These are phyloP conservation scores for Lobophora halterata DNA, from an alignment of 2,888 invertebrate genomes.

Conservation along the genomic window DNA sequence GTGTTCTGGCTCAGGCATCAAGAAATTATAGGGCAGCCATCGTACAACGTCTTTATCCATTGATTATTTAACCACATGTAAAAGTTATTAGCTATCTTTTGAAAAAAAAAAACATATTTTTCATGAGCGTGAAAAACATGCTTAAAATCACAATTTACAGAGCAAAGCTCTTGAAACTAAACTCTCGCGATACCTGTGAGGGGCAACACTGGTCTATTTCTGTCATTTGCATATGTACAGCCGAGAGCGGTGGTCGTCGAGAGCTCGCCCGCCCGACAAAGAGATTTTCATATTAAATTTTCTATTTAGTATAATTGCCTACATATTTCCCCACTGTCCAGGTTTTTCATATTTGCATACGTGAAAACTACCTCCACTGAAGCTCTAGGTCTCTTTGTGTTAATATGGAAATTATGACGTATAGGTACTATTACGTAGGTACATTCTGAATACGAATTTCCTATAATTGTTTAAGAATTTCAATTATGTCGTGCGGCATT, in stretches of 20 bases:
- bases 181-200: conserved; percentile 24
- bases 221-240: conserved; percentile 60
- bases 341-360: conserved; percentile 53
- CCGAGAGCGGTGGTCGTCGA: conserved; percentile 33
- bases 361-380: conserved; percentile 25
- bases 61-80: too few species aligned
- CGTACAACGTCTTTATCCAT: too few species aligned
- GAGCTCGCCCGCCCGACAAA: conserved; percentile 48
- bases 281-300: conserved; percentile 73
- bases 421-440: not conserved
- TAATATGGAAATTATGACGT: not conserved
- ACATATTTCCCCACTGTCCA: conserved; percentile 52
- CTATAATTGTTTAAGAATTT: not conserved
- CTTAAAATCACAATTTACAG: not conserved
- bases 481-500: conserved; percentile 1
- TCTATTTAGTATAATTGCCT: conserved; percentile 68
- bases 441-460: conserved; percentile 1
- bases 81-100: too few species aligned
- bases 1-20: too few species aligned
- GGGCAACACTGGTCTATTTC: conserved; percentile 53
- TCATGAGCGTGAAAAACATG: too few species aligned
- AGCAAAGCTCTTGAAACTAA: conserved; percentile 33
- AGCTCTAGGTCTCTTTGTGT: too few species aligned
- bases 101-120: too few species aligned
- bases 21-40: too few species aligned